phyloP scores from a whole-genome alignment of 35 echinoderm and acorn worm species.

The Lytechinus variegatus region DNA sequence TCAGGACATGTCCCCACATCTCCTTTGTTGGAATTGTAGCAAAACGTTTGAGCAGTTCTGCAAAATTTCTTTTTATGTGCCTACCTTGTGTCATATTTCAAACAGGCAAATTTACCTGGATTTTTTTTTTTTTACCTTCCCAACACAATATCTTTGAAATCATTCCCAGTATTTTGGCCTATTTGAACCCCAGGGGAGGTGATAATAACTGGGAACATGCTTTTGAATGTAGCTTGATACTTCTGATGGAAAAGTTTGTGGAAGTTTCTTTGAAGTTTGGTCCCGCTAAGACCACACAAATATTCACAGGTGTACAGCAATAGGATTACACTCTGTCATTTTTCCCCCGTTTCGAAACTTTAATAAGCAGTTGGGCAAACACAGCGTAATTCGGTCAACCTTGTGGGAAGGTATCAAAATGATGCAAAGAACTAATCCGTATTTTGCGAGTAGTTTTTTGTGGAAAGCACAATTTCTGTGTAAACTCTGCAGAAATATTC shows the following conservation, averaged over 20 bases:
- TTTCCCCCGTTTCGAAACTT: background rate
- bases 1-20: background rate
- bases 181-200: background rate
- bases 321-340: background rate
- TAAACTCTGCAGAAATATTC: background rate
- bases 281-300: background rate
- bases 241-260: background rate
- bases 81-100: background rate
- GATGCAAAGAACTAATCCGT: background rate
- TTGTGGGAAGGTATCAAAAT: slow-evolving; percentile 12
- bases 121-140: background rate
- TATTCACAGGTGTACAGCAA: background rate
- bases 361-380: background rate
- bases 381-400: background rate
- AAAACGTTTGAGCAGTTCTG: too few relatives aligned
- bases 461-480: background rate
- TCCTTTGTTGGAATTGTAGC: background rate
- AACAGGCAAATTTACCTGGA: background rate
- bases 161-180: background rate
- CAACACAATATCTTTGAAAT: background rate
- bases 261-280: background rate
- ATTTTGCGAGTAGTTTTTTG: background rate
- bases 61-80: too few relatives aligned
- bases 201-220: background rate
- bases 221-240: background rate